Evolutionary conservation across 2,888 invertebrate genomes (phyloP), one percentile per base, ranked within the genome.

Genomic region (Diaperis boleti): DNA sequence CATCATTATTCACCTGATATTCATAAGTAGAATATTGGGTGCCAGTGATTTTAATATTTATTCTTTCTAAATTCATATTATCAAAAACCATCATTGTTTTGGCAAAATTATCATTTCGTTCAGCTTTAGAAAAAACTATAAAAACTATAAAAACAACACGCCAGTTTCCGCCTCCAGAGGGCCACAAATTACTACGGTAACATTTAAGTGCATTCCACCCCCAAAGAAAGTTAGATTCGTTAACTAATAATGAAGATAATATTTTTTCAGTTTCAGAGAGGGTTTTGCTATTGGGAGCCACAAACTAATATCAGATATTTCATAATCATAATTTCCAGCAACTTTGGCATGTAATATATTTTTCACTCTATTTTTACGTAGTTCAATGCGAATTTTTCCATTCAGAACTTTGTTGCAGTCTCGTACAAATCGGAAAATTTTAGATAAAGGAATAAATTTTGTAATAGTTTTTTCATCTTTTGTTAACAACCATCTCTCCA

Each of bases 201-300:
- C 22, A 22, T 4, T n/a, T 22, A 22, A 22, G 22, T 7, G 7
- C 22, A 22, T 22, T 22, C 22, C 22, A 22, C 7, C 22, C 22
- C 4, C 22, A 22, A 22, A 22, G 22, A 33, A 33, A 33, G 33
- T 33, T 33, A 4, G 33, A 33, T 33, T 33, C 10, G 33, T 10
- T 33, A 33, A 33, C 33, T 33, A 33, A 33, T 33, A 33, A 33
- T 33, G 33, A 33, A 33, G 33, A 33, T 33, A 33, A 33, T n/a
- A 33, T 33, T 33, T 33, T 33, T 33, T 33, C 33, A 33, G 33
- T 33, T 33, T 33, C 33, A n/a, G n/a, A n/a, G n/a, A n/a, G n/a
- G n/a, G n/a, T n/a, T n/a, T n/a, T n/a, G n/a, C n/a, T n/a, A n/a
- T n/a, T n/a, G n/a, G n/a, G n/a, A n/a, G n/a, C n/a, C n/a, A n/a